phyloP scores from a whole-genome alignment of 1,140 invertebrate species.

The Melipona quadrifasciata region DNA sequence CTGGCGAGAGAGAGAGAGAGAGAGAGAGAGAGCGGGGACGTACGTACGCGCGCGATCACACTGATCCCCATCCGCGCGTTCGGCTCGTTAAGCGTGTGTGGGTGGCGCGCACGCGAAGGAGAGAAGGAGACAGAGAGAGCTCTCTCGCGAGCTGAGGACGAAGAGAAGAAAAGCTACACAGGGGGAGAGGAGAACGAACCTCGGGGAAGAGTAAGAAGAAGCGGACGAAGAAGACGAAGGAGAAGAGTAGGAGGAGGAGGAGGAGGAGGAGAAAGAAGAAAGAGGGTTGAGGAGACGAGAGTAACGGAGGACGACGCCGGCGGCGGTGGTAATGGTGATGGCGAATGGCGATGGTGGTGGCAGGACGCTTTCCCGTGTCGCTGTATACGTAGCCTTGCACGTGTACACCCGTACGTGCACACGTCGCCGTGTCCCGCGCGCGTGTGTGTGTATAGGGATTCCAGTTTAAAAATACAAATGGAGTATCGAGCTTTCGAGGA shows the following conservation, averaged over 20 bases:
- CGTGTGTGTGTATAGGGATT: slow-evolving; percentile 77
- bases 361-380: slow-evolving; percentile 64
- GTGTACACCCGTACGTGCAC: slow-evolving; percentile 44
- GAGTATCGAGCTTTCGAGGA: slow-evolving; percentile 80
- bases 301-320: slow-evolving; percentile 59
- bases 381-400: slow-evolving; percentile 23
- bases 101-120: slow-evolving; percentile 45
- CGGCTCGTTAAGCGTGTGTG: slow-evolving; percentile 49
- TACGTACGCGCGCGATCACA: slow-evolving; percentile 29
- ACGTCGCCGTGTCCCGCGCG: neutral
- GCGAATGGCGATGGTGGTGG: slow-evolving; percentile 80
- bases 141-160: slow-evolving; percentile 18
- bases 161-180: slow-evolving; percentile 23
- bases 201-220: slow-evolving; percentile 28
- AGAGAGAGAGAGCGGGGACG: slow-evolving; percentile 27
- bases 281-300: slow-evolving; percentile 59
- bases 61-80: slow-evolving; percentile 27
- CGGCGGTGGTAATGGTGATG: slow-evolving; percentile 79
- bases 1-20: slow-evolving; percentile 29
- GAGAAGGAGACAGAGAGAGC: slow-evolving; percentile 23
- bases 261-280: slow-evolving; percentile 51
- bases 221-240: slow-evolving; percentile 21
- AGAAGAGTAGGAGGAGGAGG: slow-evolving; percentile 47
- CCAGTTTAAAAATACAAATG: slow-evolving; percentile 82
- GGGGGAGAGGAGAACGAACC: slow-evolving; percentile 32